Evolutionary conservation across 2,888 invertebrate genomes (phyloP).

Genomic region (Seladonia tumulorum): DNA sequence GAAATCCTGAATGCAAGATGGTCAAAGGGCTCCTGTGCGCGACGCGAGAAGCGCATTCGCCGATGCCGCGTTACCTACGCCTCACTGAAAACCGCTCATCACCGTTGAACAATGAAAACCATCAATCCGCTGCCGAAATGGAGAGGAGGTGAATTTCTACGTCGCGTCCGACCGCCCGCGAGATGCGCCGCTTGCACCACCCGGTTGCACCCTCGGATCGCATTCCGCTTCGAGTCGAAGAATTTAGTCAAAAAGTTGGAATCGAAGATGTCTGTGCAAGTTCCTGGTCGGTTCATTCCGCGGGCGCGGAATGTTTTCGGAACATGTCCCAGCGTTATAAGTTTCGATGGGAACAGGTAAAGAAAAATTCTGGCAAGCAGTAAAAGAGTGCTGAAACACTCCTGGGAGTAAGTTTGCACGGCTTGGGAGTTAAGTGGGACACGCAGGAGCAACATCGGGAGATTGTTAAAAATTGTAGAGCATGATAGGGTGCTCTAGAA

Average conservation of each 20-base stretch:
- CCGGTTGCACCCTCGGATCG: neutral
- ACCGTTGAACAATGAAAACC: slow-evolving; percentile 77
- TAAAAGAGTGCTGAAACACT: too few relatives aligned
- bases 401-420: too few relatives aligned
- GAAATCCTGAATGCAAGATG: slow-evolving; percentile 67
- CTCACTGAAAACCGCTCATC: slow-evolving; percentile 72
- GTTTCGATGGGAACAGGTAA: too few relatives aligned
- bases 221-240: neutral
- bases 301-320: neutral
- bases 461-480: too few relatives aligned
- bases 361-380: too few relatives aligned
- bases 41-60: slow-evolving; percentile 58
- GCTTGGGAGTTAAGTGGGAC: too few relatives aligned
- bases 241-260: neutral
- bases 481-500: too few relatives aligned
- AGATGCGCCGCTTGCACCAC: neutral
- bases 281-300: neutral
- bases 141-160: slow-evolving; percentile 50
- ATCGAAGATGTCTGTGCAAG: neutral
- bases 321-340: neutral
- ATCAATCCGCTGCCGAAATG: slow-evolving; percentile 75
- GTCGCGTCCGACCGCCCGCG: neutral
- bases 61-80: slow-evolving; percentile 52
- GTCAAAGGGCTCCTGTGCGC: slow-evolving; percentile 61
- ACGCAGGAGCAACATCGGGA: too few relatives aligned